These are phyloP conservation scores for Himalopsyche kuldschensis DNA, from an alignment of 2,888 invertebrate species.

Conservation along the genomic window DNA sequence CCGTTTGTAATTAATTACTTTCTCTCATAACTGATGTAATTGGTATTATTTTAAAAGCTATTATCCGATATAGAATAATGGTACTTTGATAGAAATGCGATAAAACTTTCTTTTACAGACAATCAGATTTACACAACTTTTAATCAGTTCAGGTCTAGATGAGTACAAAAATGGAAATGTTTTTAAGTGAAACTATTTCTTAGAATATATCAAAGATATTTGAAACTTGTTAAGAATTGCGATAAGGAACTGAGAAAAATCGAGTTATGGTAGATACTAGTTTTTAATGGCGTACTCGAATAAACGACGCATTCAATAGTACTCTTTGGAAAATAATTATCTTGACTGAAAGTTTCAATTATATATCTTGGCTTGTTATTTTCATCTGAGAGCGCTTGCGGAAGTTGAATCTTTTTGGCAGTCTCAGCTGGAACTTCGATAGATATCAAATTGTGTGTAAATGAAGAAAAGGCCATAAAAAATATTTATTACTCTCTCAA, in stretches of 20 bases:
- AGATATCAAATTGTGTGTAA: neutral
- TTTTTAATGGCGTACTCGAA: neutral
- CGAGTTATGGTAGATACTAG: neutral
- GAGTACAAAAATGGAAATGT: neutral
- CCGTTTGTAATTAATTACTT: no score
- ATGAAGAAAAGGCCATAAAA: neutral
- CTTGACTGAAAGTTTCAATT: neutral
- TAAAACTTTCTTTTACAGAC: neutral
- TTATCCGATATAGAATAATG: no score
- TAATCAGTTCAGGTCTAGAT: neutral
- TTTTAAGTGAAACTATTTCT: neutral
- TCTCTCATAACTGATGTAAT: no score
- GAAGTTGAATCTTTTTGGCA: neutral
- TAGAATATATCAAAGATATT: neutral
- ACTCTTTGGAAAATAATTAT: neutral
- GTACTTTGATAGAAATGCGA: neutral
- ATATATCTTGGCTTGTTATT: neutral
- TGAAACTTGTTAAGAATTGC: neutral
- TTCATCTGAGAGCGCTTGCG: neutral
- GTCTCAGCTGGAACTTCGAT: neutral
- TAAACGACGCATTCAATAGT: neutral
- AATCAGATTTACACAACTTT: neutral
- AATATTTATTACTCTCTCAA: neutral
- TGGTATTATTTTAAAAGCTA: no score
- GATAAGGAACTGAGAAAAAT: neutral